Evolutionary conservation across 2,113 vertebrate genomes (phyloP).

Genomic region (Spea bombifrons): DNA sequence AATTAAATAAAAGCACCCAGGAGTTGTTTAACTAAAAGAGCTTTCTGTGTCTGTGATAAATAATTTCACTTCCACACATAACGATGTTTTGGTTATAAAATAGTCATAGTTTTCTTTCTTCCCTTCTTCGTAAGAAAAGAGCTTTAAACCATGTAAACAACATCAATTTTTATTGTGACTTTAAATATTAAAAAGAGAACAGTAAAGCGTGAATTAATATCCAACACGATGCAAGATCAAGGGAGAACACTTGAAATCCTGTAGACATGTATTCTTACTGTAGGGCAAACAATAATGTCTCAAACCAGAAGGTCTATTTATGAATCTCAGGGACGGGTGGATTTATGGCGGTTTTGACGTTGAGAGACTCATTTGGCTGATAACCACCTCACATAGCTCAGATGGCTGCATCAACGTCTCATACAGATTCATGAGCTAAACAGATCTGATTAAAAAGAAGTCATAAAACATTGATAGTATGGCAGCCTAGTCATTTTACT

Average conservation of each 20-base stretch:
- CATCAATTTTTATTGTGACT: constrained; percentile 22
- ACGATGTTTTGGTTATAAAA: constrained; percentile 12
- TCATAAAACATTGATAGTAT: not conserved
- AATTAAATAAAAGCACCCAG: constrained; percentile 18
- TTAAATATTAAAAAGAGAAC: constrained; percentile 30
- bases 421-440: constrained; percentile 19
- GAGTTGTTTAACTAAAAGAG: not conserved
- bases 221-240: not conserved
- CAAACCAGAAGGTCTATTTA: constrained; percentile 14
- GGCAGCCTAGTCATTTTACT: constrained; percentile 2
- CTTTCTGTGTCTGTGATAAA: constrained; percentile 25
- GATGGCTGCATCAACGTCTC: not conserved
- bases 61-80: constrained; percentile 30
- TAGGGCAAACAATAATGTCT: constrained; percentile 19
- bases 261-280: constrained; percentile 14
- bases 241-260: constrained; percentile 9
- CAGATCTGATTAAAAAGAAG: constrained; percentile 10
- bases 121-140: not conserved
- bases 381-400: constrained; percentile 3
- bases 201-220: constrained; percentile 9
- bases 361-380: constrained; percentile 18
- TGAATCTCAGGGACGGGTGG: not conserved
- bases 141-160: constrained; percentile 8
- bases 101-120: not conserved
- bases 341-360: constrained; percentile 11